Base-by-base conservation (phyloP, 2,797 vertebrate species). In the Lepilemur septentrionalis region DNA sequence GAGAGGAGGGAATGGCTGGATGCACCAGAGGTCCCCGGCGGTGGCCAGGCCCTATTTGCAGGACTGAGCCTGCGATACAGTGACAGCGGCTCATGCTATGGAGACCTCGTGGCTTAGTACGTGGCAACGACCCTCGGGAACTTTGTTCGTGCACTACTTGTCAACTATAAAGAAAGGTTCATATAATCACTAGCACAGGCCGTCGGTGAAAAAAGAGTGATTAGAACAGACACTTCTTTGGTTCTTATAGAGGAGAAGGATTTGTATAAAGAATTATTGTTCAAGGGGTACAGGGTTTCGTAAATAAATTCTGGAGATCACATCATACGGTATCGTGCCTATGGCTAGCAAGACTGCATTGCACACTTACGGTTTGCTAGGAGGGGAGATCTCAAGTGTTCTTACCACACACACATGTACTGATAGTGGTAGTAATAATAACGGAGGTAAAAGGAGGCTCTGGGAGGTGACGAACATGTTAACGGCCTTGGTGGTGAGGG, bases 1-100 rank as follows among this genome's bases (percentile, higher is more conserved):
- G 35, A 30, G 13, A 6, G 2, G 11, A 6, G 4, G 9, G 7
- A 8, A 28, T 0, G 2, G 6, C 23, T 13, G 22, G 80, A 8
- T 5, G 35, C 2, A 4, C 15, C 5, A 0, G 23, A 15, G 4
- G 41, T 22, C 41, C 30, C 41, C 11, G 59, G 63, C 38, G 63
- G 2, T 28, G 79, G 12, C 3, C 32, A 0, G 0, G 50, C 30
- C 0, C 11, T 0, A 0, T 2, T 5, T 8, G 30, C 23, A 17
- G 67, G n/a, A 57, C 10, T 0, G 17, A 67, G n/a, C 38, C 30
- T 10, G 0, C 12, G 38, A 7, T 0, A 5, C 0, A 32, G 30
- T 0, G 5, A 6, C 46, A 5, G 3, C 1, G 15, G 69, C 38
- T 12, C 0, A 2, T 17, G 11, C 38, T 32, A 1, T 15, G 0